phyloP scores from a whole-genome alignment of 2,113 vertebrate genomes.

The Vulpes vulpes region DNA sequence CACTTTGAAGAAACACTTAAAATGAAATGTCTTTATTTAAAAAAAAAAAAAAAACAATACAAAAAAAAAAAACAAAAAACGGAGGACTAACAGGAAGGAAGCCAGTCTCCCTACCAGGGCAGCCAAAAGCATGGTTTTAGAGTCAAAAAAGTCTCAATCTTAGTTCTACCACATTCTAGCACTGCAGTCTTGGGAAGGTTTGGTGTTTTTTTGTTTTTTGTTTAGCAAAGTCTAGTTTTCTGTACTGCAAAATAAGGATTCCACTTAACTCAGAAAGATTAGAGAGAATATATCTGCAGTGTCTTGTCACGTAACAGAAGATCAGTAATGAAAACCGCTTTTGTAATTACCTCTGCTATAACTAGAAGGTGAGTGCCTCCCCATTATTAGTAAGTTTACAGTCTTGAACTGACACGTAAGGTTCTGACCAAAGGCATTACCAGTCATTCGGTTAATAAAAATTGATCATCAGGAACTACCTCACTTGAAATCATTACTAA shows the following conservation, averaged over 20 bases:
- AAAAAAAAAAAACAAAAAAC: not conserved
- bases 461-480: not conserved
- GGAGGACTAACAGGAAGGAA: not conserved
- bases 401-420: conserved; percentile 13
- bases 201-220: not conserved
- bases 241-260: not conserved
- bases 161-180: not conserved
- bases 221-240: not conserved
- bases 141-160: not conserved
- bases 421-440: conserved; percentile 49
- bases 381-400: not conserved
- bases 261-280: not conserved
- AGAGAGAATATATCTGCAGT: not conserved
- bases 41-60: not conserved
- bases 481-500: conserved; percentile 25
- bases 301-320: not conserved
- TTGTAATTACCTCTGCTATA: conserved; percentile 23
- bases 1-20: not conserved
- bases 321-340: not conserved
- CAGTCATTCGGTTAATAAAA: conserved; percentile 36
- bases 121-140: not conserved
- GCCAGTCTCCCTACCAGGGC: not conserved
- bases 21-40: not conserved
- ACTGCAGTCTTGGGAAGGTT: not conserved
- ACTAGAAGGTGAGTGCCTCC: not conserved